These are phyloP conservation scores for Junco hyemalis DNA, from an alignment of 2,113 vertebrate genomes.

Conservation along the genomic window DNA sequence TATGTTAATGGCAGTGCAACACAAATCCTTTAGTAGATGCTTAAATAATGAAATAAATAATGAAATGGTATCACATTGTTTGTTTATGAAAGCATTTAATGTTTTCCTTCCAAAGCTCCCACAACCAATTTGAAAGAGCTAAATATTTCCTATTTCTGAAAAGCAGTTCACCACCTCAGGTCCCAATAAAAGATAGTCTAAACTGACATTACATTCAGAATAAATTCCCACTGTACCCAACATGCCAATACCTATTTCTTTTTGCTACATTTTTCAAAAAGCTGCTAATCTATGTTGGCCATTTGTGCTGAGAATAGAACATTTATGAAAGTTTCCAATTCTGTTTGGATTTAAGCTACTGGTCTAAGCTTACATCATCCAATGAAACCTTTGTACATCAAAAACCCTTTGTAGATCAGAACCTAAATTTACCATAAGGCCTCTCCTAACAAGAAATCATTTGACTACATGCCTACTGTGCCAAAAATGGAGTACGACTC, in stretches of 20 bases:
- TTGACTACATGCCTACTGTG: background rate
- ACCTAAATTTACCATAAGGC: background rate
- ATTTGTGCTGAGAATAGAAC: background rate
- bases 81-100: background rate
- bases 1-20: background rate
- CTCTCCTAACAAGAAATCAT: background rate
- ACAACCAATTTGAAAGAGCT: background rate
- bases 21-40: background rate
- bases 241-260: background rate
- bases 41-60: conserved; percentile 15
- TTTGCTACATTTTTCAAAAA: background rate
- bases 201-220: background rate
- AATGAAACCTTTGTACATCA: background rate
- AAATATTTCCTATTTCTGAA: background rate
- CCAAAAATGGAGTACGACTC: background rate
- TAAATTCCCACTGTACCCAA: background rate
- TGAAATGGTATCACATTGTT: background rate
- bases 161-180: background rate
- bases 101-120: background rate
- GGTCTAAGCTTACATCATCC: background rate
- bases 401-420: background rate
- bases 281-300: background rate
- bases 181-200: background rate
- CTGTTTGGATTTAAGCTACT: background rate
- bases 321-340: background rate